Evolutionary conservation across 2,888 invertebrate genomes (phyloP), one percentile per base, ranked within the genome.

Genomic region (Melanargia galathea): DNA sequence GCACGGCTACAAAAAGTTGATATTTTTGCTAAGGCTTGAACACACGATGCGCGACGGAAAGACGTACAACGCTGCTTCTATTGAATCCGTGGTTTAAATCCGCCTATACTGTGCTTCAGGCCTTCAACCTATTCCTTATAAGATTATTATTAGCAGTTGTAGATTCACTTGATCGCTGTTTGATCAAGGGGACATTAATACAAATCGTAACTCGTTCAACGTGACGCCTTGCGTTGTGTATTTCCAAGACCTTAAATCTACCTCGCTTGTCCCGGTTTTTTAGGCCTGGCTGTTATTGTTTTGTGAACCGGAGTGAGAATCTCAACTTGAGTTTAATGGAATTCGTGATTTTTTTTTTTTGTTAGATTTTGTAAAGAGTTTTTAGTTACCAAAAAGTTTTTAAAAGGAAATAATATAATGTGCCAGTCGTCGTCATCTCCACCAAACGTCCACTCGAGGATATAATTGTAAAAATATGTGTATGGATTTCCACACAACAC

Each of bases 241-340:
- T 43, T 16, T 43, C 43, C 43, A 8, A 43, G 43, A 7, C 43
- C 16, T 43, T 16, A 49, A 22, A 35, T 52, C 52, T 35, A 20
- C 52, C 20, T 20, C 52, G 35, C 52, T 52, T 52, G 35, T 35
- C 35, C 52, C 35, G 52, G 20, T 35, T n/a, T 52, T 52, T 52
- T 35, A 52, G 22, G 52, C 18, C 51, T 33, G 18, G 33, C 51
- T 52, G 52, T 52, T 52, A 52, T 52, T 52, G 52, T 52, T 52
- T 35, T 52, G 35, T 52, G 35, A 52, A 52, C 52, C 52, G 20
- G 52, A 35, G 52, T 52, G 52, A 20, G 52, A 52, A 52, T 52
- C 52, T 18, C 52, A 52, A 35, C 49, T 49, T 30, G 26, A 52
- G 52, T 52, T 13, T 52, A 52, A 52, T 52, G 52, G 33, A 35